Evolutionary conservation across 2,797 vertebrate species (phyloP).

Genomic region (Phrynocephalus forsythii): DNA sequence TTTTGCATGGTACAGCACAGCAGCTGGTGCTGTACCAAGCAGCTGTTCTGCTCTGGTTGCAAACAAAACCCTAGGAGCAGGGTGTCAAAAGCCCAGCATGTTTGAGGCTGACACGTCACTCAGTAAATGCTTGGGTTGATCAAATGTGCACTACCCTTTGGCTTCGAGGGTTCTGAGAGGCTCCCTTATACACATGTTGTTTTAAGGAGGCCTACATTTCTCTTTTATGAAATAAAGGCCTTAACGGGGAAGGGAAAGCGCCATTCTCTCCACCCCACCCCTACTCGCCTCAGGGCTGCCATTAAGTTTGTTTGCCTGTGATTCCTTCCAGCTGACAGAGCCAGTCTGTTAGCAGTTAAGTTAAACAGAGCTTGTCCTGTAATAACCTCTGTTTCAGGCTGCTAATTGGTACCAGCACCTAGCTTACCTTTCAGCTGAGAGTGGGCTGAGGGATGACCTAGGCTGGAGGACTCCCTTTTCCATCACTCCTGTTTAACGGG

Average conservation of each 20-base stretch:
- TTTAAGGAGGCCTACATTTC: conserved; percentile 55
- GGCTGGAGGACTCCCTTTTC: background rate
- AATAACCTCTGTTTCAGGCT: conserved; percentile 70
- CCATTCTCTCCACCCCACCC: conserved; percentile 41
- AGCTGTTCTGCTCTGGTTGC: conserved; percentile 17
- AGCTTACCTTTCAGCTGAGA: conserved; percentile 34
- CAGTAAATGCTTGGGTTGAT: background rate
- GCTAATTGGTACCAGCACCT: conserved; percentile 74
- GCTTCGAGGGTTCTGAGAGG: background rate
- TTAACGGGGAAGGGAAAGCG: conserved; percentile 49
- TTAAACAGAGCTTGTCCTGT: conserved; percentile 76
- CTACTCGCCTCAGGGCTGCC: conserved; percentile 56
- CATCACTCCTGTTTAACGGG: background rate
- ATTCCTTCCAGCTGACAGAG: conserved; percentile 79
- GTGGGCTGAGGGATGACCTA: background rate
- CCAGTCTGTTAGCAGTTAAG: conserved; percentile 74
- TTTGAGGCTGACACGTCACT: background rate
- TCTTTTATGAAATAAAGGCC: conserved; percentile 57
- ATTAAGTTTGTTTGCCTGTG: conserved; percentile 71
- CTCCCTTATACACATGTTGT: conserved; percentile 46
- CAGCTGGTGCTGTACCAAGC: background rate
- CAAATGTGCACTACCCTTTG: rapidly evolving
- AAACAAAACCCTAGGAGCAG: conserved; percentile 44
- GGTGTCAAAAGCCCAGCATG: conserved; percentile 17
- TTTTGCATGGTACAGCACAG: rapidly evolving